phyloP scores from a whole-genome alignment of 2,797 vertebrate species.

The Morelia viridis region DNA sequence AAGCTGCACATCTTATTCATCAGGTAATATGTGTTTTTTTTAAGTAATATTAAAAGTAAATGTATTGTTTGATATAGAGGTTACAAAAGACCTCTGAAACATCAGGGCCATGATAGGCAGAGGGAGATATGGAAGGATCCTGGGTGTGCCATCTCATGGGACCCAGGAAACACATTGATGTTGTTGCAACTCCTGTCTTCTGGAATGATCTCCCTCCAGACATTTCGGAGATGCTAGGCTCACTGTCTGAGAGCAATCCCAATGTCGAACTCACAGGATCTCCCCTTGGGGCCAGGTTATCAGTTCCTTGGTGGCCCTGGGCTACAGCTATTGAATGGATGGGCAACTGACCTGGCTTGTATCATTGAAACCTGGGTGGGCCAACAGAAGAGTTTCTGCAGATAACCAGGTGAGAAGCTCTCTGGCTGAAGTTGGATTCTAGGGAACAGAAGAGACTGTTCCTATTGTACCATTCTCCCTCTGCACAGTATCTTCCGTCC shows the following conservation, averaged over 20 bases:
- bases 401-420: neutral
- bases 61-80: neutral
- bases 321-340: neutral
- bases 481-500: neutral
- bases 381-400: neutral
- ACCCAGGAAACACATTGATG: no score
- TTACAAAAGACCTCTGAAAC: neutral
- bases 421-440: neutral
- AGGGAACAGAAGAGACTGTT: neutral
- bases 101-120: neutral
- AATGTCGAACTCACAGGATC: neutral
- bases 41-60: neutral
- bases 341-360: neutral
- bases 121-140: neutral
- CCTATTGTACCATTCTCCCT: neutral
- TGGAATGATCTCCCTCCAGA: no score
- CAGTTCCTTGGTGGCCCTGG: no score
- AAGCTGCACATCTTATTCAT: conserved; percentile 81
- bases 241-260: neutral
- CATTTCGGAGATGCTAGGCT: neutral
- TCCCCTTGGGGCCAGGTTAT: neutral
- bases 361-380: neutral
- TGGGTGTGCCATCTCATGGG: no score
- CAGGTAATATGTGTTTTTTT: conserved; percentile 75
- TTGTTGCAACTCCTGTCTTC: no score